These are phyloP conservation scores for Cyprinodon tularosa DNA, from an alignment of 2,113 vertebrate genomes.

Conservation along the genomic window DNA sequence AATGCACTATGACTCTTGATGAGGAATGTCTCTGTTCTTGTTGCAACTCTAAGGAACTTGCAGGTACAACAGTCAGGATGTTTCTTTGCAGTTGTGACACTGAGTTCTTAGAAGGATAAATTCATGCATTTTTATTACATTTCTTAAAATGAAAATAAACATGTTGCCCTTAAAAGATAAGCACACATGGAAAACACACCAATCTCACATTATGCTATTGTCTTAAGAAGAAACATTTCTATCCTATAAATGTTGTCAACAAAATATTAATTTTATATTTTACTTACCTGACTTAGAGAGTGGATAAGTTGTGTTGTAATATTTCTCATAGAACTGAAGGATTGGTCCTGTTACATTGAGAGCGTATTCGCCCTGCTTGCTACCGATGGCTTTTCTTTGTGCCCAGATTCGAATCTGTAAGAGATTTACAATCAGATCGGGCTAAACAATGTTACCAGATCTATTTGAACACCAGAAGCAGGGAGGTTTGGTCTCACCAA, in stretches of 20 bases:
- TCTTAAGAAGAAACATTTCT: neutral
- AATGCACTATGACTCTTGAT: too few relatives aligned
- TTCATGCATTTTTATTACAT: too few relatives aligned
- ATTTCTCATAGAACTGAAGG: constrained; percentile 81
- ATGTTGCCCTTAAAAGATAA: too few relatives aligned
- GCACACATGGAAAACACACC: neutral
- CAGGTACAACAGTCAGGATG: too few relatives aligned
- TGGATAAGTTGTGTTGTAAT: constrained; percentile 84
- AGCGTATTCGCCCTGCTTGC: constrained; percentile 80
- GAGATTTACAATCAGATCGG: neutral
- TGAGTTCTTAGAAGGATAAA: too few relatives aligned
- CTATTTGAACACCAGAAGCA: neutral
- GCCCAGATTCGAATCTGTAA: constrained; percentile 92
- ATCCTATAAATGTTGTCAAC: neutral
- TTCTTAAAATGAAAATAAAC: too few relatives aligned
- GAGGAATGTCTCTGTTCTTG: too few relatives aligned
- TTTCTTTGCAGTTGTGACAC: too few relatives aligned
- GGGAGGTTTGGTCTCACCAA: constrained; percentile 72
- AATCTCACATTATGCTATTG: neutral
- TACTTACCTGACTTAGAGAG: constrained; percentile 87
- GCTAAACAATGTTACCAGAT: neutral
- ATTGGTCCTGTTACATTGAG: constrained; percentile 82
- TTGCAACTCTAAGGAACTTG: too few relatives aligned
- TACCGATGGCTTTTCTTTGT: constrained; percentile 75
- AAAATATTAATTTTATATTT: neutral